phyloP scores from a whole-genome alignment of 2,113 vertebrate genomes.

The Scartelaos histophorus region DNA sequence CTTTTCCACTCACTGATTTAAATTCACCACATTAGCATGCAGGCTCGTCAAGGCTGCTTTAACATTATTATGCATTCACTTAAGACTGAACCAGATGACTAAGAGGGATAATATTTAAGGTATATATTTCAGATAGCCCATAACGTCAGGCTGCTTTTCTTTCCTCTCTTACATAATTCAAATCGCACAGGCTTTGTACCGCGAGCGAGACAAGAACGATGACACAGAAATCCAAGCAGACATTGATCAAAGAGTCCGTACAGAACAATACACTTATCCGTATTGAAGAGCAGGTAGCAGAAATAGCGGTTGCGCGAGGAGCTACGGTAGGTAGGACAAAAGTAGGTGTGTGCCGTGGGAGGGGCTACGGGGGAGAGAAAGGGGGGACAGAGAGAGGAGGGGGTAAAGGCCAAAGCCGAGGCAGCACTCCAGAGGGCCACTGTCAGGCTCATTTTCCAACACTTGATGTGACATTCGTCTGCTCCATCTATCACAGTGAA shows the following conservation, averaged over 20 bases:
- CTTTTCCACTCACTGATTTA: slow-evolving; percentile 11
- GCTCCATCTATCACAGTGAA: slow-evolving; percentile 58
- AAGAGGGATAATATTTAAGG: slow-evolving; percentile 16
- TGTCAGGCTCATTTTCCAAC: slow-evolving; percentile 59
- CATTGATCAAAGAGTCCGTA: slow-evolving; percentile 5
- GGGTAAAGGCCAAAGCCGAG: slow-evolving; percentile 48
- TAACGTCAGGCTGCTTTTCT: background rate
- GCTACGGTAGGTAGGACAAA: background rate
- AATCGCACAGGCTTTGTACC: background rate
- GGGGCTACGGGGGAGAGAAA: background rate
- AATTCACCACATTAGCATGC: slow-evolving; percentile 19
- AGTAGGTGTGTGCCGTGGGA: slow-evolving; percentile 8
- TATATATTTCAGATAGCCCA: background rate
- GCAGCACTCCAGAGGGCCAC: slow-evolving; percentile 53
- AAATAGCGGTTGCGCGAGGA: background rate
- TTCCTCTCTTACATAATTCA: slow-evolving; percentile 3
- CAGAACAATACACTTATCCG: background rate
- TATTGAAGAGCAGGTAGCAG: background rate
- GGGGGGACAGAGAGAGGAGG: slow-evolving; percentile 8
- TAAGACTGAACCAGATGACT: slow-evolving; percentile 8
- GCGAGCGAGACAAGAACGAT: slow-evolving; percentile 5
- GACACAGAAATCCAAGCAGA: slow-evolving; percentile 6
- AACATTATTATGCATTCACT: slow-evolving; percentile 13
- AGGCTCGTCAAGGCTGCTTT: slow-evolving; percentile 16
- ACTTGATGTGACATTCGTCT: slow-evolving; percentile 58